phyloP scores from a whole-genome alignment of 1,140 invertebrate genomes.

The Dermatophagoides farinae region DNA sequence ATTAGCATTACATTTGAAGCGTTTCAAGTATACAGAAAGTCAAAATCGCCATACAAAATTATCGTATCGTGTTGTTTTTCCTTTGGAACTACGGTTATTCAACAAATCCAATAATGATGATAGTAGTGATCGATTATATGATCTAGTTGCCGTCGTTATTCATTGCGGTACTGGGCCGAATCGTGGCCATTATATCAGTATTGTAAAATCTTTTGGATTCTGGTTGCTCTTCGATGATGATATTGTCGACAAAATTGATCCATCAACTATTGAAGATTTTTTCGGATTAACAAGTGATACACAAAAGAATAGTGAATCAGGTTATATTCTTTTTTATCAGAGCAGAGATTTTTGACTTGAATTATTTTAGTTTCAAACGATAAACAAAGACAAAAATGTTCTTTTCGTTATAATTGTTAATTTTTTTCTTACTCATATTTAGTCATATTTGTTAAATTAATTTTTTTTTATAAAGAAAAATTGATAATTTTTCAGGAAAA shows the following conservation, averaged over 20 bases:
- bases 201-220: slow-evolving; percentile 96
- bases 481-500: no score
- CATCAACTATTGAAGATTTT: slow-evolving; percentile 90
- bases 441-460: neutral
- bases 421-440: neutral
- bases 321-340: slow-evolving; percentile 98
- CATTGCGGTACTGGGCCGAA: slow-evolving; percentile 98
- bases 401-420: neutral
- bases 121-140: slow-evolving; percentile 64
- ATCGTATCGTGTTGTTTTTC: slow-evolving; percentile 95
- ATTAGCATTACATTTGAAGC: slow-evolving; percentile 85
- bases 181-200: slow-evolving; percentile 96
- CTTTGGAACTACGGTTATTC: slow-evolving; percentile 85
- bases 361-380: neutral
- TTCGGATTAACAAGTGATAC: slow-evolving; percentile 94
- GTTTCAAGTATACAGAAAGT: slow-evolving; percentile 96
- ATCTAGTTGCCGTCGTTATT: slow-evolving; percentile 93
- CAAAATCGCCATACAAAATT: slow-evolving; percentile 96
- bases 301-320: slow-evolving; percentile 96
- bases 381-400: no score
- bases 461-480: no score
- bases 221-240: slow-evolving; percentile 99
- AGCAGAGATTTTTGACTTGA: slow-evolving; percentile 45
- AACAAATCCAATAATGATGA: slow-evolving; percentile 56
- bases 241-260: slow-evolving; percentile 43